Evolutionary conservation across 2,797 vertebrate genomes (phyloP).

Genomic region (Gastrophryne carolinensis): DNA sequence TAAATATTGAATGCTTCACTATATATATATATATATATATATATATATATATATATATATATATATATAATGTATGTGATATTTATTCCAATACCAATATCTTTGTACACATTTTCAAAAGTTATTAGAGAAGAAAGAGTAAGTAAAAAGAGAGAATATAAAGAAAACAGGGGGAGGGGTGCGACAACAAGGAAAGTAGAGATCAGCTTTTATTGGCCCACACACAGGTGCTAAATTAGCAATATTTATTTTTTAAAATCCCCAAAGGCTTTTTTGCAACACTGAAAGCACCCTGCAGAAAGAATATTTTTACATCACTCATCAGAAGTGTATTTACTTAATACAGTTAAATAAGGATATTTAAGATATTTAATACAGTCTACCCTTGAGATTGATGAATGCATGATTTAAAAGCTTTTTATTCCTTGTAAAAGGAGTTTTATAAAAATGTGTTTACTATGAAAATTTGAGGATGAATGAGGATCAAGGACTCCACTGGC

Average conservation of each 20-base stretch:
- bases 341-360: constrained; percentile 26
- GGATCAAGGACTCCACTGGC: no score
- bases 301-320: constrained; percentile 39
- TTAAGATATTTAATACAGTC: constrained; percentile 19
- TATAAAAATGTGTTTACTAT: background rate
- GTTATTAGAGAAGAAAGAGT: no score
- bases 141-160: no score
- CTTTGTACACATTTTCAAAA: no score
- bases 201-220: no score
- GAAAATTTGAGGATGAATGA: no score
- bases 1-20: background rate
- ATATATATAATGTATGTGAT: no score
- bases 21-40: background rate
- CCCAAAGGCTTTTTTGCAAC: constrained; percentile 1
- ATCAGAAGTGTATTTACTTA: constrained; percentile 29
- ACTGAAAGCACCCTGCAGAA: constrained; percentile 14
- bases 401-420: constrained; percentile 19
- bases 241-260: constrained; percentile 18
- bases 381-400: constrained; percentile 12
- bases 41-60: no score
- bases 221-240: constrained; percentile 34
- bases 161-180: no score
- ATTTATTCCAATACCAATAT: no score
- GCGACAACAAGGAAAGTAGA: no score
- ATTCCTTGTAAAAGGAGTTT: background rate